Base-by-base conservation (phyloP, 2,888 invertebrate species). In the Panzeria rudis region DNA sequence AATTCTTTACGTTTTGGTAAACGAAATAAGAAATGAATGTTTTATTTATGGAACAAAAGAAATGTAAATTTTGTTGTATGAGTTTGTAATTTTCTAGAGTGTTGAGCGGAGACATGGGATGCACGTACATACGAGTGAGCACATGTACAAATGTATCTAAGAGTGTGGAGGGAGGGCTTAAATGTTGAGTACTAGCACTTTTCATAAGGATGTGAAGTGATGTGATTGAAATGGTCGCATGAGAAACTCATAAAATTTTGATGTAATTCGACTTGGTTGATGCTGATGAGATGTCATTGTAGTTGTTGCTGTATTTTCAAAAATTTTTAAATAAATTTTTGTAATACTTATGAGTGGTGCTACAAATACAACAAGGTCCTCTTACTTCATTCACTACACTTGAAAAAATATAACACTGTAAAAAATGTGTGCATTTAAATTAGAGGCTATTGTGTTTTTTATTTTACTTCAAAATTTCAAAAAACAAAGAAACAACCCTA, bases 11-110 rank as follows among this genome's bases (percentile, higher is more conserved):
- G 68, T 85, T 85, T 85, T 64, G 54, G 50, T 73, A 52, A n/a
- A 72, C 81, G 69, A 41, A 75, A 35, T 72, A 68, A 54, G 73
- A 41, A 85, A 85, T 78, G 85, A 82, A 85, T 85, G 82, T 85
- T 79, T 85, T 85, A 85, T 85, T 85, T 85, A 82, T 85, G 78
- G 81, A 85, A 85, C 85, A 85, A 85, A 85, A 85, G 85, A 85
- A 85, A 79, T 85, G 78, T 85, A 82, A 85, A 85, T 82, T 64
- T 50, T 84, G 17, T 47, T 73, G 61, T 72, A 25, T 85, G 73
- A 50, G 68, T 52, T 47, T 61, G 71, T 62, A 71, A 64, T 81
- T 81, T 59, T 80, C 61, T 81, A 62, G 73, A 82, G 76, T 75
- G 59, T 79, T 41, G 32, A 66, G 54, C 29, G 41, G 23, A 61